phyloP scores from a whole-genome alignment of 2,888 invertebrate species.

The Tanytarsus gracilentus region DNA sequence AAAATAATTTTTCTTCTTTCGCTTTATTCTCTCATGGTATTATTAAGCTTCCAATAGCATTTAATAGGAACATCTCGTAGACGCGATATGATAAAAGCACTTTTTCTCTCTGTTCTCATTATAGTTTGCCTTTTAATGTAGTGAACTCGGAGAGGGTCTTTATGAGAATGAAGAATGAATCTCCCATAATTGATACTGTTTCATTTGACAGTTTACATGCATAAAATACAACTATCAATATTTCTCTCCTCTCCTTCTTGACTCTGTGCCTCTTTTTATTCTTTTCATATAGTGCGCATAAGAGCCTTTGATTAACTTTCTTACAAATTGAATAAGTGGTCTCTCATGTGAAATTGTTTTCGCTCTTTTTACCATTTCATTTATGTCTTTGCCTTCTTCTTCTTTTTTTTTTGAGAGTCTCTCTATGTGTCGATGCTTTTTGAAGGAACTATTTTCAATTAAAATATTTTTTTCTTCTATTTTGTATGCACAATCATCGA shows the following conservation, averaged over 20 bases:
- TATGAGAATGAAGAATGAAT: background rate
- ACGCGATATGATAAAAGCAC: constrained; percentile 15
- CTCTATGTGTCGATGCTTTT: background rate
- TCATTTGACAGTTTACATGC: constrained; percentile 28
- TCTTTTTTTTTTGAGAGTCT: background rate
- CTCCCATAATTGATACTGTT: constrained; percentile 26
- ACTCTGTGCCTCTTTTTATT: background rate
- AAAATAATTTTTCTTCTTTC: constrained; percentile 6
- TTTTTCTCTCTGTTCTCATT: background rate
- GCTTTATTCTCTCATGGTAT: background rate
- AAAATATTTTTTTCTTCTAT: background rate
- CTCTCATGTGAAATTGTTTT: constrained; percentile 27
- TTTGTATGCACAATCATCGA: too few species aligned
- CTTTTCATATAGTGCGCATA: background rate
- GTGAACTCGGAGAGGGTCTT: background rate
- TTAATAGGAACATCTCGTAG: constrained; percentile 2
- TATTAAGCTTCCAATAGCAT: constrained; percentile 12
- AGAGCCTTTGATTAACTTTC: constrained; percentile 24
- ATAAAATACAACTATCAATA: constrained; percentile 27
- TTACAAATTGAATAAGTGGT: constrained; percentile 28
- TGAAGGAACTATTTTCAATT: background rate
- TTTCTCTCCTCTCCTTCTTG: constrained; percentile 4
- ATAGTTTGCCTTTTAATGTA: background rate
- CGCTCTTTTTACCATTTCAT: background rate
- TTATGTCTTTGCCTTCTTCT: background rate